Evolutionary conservation across 2,797 vertebrate genomes (phyloP).

Genomic region (Myiotriccus ornatus): DNA sequence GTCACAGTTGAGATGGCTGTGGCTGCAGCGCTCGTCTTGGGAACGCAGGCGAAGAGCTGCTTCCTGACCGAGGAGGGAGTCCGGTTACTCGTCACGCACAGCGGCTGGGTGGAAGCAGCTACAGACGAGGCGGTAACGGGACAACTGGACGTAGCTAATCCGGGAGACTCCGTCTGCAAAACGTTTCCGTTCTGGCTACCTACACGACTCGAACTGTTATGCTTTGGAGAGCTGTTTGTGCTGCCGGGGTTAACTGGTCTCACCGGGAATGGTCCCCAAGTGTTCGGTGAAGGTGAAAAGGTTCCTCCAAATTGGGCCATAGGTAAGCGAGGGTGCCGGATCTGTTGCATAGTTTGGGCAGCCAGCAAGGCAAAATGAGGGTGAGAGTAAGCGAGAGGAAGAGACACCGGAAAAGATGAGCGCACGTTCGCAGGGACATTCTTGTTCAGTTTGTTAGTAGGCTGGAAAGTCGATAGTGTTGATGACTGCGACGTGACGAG

Average conservation of each 20-base stretch:
- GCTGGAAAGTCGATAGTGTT: conserved; percentile 84
- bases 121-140: conserved; percentile 79
- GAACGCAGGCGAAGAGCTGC: conserved; percentile 89
- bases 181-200: conserved; percentile 72
- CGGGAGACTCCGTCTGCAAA: conserved; percentile 81
- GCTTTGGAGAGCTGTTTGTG: conserved; percentile 94
- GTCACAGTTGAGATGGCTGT: conserved; percentile 77
- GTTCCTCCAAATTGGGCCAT: conserved; percentile 98
- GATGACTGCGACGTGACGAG: conserved; percentile 89
- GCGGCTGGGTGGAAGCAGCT: conserved; percentile 77
- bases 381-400: conserved; percentile 94
- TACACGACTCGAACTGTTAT: conserved; percentile 81
- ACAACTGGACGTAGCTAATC: conserved; percentile 73
- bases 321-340: conserved; percentile 95
- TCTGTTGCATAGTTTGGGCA: conserved; percentile 98
- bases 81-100: conserved; percentile 81
- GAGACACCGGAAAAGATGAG: conserved; percentile 92
- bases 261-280: conserved; percentile 98
- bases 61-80: conserved; percentile 93
- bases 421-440: conserved; percentile 89
- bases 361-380: conserved; percentile 96
- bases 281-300: conserved; percentile 91
- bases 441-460: conserved; percentile 88
- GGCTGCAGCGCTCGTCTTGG: conserved; percentile 81
- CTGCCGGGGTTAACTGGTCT: conserved; percentile 96